These are phyloP conservation scores for Oophaga pumilio DNA, from an alignment of 2,113 vertebrate genomes.

Conservation along the genomic window DNA sequence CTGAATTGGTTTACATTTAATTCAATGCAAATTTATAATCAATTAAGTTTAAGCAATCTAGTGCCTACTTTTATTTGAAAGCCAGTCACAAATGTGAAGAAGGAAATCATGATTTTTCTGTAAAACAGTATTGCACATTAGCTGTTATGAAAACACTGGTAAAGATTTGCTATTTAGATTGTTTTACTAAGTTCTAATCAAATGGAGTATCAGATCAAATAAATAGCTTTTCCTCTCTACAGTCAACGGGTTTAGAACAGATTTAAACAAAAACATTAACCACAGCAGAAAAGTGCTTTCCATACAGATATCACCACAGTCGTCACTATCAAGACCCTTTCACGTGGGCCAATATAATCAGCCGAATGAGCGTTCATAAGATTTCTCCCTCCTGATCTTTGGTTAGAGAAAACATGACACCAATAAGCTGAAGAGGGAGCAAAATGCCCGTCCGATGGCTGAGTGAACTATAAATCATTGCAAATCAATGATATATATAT, in stretches of 20 bases:
- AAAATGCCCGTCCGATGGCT: no score
- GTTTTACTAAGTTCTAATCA: background rate
- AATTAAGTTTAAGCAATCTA: slow-evolving; percentile 15
- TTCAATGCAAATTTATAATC: slow-evolving; percentile 31
- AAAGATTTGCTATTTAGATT: background rate
- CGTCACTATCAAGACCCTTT: background rate
- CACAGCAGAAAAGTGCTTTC: background rate
- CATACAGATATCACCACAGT: background rate
- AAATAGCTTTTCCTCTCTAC: background rate
- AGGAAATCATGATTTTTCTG: slow-evolving; percentile 6
- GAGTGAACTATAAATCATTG: no score
- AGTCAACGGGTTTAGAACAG: background rate
- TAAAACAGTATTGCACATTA: background rate
- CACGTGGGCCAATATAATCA: no score
- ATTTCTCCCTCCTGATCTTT: no score
- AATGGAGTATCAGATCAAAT: background rate
- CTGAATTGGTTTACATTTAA: slow-evolving; percentile 29
- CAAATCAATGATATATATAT: no score
- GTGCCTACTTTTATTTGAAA: slow-evolving; percentile 20
- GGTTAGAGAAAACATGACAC: no score
- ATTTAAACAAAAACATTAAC: background rate
- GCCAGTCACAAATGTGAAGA: background rate
- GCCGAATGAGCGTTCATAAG: no score
- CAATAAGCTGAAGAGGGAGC: no score
- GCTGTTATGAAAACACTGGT: background rate